phyloP scores from a whole-genome alignment of 2,113 vertebrate species.

The Bostrychus sinensis region DNA sequence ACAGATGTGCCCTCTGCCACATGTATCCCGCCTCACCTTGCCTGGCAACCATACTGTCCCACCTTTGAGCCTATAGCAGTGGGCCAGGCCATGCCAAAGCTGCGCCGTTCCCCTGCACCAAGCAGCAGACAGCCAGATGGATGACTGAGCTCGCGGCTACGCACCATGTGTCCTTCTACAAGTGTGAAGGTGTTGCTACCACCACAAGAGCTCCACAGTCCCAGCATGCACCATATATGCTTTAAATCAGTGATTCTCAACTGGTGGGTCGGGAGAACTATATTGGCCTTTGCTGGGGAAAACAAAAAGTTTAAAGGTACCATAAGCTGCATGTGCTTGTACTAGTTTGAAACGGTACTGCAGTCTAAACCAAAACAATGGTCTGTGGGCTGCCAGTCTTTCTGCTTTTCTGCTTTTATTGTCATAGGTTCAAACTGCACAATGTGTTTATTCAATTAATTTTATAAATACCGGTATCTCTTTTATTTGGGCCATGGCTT shows the following conservation, averaged over 20 bases:
- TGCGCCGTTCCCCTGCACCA: slow-evolving; percentile 9
- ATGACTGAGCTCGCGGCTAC: slow-evolving; percentile 49
- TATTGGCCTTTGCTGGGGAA: no score
- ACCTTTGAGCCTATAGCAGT: slow-evolving; percentile 29
- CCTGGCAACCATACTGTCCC: slow-evolving; percentile 27
- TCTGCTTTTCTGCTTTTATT: no score
- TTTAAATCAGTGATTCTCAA: neutral
- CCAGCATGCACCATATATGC: slow-evolving; percentile 1
- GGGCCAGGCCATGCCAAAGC: slow-evolving; percentile 6
- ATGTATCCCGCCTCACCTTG: slow-evolving; percentile 44
- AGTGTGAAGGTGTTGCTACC: slow-evolving; percentile 68
- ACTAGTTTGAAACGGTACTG: no score
- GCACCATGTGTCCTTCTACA: slow-evolving; percentile 59
- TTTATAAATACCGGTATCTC: no score
- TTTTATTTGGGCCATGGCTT: no score
- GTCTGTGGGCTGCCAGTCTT: no score
- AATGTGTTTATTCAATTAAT: no score
- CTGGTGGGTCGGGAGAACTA: no score
- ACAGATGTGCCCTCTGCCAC: slow-evolving; percentile 41
- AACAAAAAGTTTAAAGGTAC: no score
- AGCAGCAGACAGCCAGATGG: slow-evolving; percentile 56
- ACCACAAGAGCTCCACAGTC: neutral
- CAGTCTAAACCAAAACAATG: no score
- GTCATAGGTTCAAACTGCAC: no score
- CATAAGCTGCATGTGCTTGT: no score